Conservation (phyloP, 2,888 invertebrate species). For the Gibbula magus region DNA sequence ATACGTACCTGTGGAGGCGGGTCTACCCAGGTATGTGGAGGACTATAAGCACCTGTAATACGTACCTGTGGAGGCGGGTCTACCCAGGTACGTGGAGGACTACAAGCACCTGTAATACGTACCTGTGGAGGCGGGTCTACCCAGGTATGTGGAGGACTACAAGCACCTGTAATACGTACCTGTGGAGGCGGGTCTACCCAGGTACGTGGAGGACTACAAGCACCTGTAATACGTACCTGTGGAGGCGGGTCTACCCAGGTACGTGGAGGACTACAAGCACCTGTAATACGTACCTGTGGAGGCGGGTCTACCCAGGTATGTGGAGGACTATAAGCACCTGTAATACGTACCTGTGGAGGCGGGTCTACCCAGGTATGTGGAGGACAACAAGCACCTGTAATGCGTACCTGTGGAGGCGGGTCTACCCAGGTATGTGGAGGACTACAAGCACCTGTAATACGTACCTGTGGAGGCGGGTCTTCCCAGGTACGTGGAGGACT, state of each 20-base stretch:
- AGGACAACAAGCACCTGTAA: no score
- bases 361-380: slow-evolving; percentile 56
- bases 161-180: no score
- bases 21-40: slow-evolving; percentile 55
- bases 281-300: slow-evolving; percentile 58
- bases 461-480: slow-evolving; percentile 54
- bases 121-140: slow-evolving; percentile 54
- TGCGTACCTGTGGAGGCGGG: slow-evolving; percentile 53
- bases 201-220: slow-evolving; percentile 54
- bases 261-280: slow-evolving; percentile 54
- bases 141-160: slow-evolving; percentile 56
- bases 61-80: slow-evolving; percentile 54
- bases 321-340: no score
- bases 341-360: slow-evolving; percentile 52
- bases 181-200: slow-evolving; percentile 53
- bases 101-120: no score
- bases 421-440: slow-evolving; percentile 56
- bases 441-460: no score
- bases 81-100: slow-evolving; percentile 56
- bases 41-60: no score
- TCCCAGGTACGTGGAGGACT: slow-evolving; percentile 56
- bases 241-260: slow-evolving; percentile 54
- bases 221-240: no score
- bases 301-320: slow-evolving; percentile 54
- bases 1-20: slow-evolving; percentile 52